Evolutionary conservation across 2,113 vertebrate species (phyloP), one percentile per base, ranked within the genome.

Genomic region (Xiphorhynchus elegans): DNA sequence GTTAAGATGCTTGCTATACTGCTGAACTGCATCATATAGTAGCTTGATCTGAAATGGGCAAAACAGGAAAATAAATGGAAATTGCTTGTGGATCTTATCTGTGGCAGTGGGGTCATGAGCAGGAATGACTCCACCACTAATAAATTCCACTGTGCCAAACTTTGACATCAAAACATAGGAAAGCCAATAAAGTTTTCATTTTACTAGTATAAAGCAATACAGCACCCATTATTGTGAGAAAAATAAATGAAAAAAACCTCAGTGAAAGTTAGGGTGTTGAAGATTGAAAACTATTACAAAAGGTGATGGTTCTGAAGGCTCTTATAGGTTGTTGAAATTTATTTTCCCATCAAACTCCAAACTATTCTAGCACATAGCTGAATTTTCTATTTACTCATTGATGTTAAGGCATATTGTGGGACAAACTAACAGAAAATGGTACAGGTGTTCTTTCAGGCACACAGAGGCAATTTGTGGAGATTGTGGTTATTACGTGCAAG

Each of bases 41-140:
- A 68, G 28, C 60, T 74, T 64, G 49, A 63, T 3, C 7, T 64
- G 53, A 83, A 92, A 28, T 33, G 69, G 15, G 37, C 16, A 87
- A 68, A 75, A 60, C 24, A 13, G 4, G 26, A 80, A 55, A 11
- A 52, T 13, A 33, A 76, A 46, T 44, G 53, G 53, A 49, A 91
- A 56, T 66, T 85, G 15, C 31, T 46, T 50, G 8, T 56, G 40
- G 67, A 44, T 79, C 68, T 18, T 31, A 10, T 69, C 53, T 73
- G 12, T 33, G 21, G 50, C 66, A 70, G n/a, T 1, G 1, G 26
- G 53, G 37, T 76, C 1, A 5, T 1, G 3, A 69, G 19, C 46
- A 73, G 35, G 29, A 83, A 76, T 6, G 17, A 56, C 17, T 68
- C 31, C 10, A 37, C 8, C 17, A 17, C 8, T n/a, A 25, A 15